phyloP scores from a whole-genome alignment of 1,140 invertebrate species.

The Grapholita molesta region DNA sequence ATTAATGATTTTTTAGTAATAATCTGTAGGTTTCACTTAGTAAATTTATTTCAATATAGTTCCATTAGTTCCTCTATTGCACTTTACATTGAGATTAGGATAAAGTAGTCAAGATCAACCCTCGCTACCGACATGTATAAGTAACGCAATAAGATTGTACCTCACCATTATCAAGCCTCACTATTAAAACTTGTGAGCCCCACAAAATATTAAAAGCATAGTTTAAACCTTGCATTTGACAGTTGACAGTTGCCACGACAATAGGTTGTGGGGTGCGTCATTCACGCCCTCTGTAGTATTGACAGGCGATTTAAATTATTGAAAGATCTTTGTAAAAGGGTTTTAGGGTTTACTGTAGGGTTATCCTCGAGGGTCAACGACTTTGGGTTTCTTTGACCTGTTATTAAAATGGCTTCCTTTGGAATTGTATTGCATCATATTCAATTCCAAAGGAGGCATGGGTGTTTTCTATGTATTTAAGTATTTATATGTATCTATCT shows the following conservation, averaged over 20 bases:
- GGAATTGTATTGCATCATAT: background rate
- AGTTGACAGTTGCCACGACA: slow-evolving; percentile 75
- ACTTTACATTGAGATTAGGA: too few species aligned
- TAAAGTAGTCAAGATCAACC: too few species aligned
- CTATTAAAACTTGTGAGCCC: slow-evolving; percentile 56
- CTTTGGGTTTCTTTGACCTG: background rate
- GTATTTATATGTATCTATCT: too few species aligned
- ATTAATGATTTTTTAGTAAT: too few species aligned
- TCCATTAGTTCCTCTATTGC: too few species aligned
- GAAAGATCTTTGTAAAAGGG: slow-evolving; percentile 51
- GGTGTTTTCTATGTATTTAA: background rate
- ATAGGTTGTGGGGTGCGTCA: slow-evolving; percentile 70
- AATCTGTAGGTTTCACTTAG: too few species aligned
- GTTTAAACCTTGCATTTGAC: slow-evolving; percentile 76
- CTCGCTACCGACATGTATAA: background rate
- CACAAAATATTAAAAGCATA: slow-evolving; percentile 62
- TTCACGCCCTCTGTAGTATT: slow-evolving; percentile 45
- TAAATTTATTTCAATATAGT: too few species aligned
- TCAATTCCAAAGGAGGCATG: background rate
- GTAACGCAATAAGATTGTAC: slow-evolving; percentile 33
- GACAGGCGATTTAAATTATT: slow-evolving; percentile 73
- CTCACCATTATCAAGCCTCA: slow-evolving; percentile 20
- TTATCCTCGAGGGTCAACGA: slow-evolving; percentile 16
- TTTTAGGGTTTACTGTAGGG: slow-evolving; percentile 42
- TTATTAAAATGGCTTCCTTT: background rate